Percentiles rank a stretch among this genome's conserved stretches.
Evolutionary conservation across 2,797 vertebrate genomes (phyloP).

Genomic region (Urophycis tenuis): DNA sequence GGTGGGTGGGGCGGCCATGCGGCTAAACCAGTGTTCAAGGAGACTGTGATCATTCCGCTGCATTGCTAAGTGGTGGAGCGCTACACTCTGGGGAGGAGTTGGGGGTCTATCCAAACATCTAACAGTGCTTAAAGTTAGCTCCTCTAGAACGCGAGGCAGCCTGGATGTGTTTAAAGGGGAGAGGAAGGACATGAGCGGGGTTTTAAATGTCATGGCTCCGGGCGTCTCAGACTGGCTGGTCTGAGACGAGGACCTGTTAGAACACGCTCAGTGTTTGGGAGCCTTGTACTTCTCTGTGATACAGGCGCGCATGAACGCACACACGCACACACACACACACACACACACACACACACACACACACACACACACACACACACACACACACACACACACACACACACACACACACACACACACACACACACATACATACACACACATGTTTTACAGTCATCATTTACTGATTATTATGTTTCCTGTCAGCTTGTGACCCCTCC

Average conservation of each 20-base stretch:
- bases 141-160: neutral
- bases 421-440: conserved; percentile 6
- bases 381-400: neutral
- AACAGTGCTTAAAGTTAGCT: neutral
- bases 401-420: conserved; percentile 9
- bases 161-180: too few species aligned
- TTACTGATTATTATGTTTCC: neutral
- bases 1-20: conserved; percentile 20
- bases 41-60: conserved; percentile 18
- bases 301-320: neutral
- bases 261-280: neutral
- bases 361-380: neutral
- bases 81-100: conserved; percentile 12
- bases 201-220: neutral
- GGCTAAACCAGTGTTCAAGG: conserved; percentile 27
- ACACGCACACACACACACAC: too few species aligned
- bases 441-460: neutral
- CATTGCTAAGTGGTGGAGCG: conserved; percentile 9
- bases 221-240: neutral
- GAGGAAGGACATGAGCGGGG: neutral
- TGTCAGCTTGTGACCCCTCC: conserved; percentile 78
- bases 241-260: neutral
- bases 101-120: neutral
- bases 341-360: neutral
- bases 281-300: neutral